A percentile compares a stretch with the other conserved stretches of the same genome.
Conservation (phyloP, 2,113 vertebrate genomes). For the Hippocampus zosterae region DNA sequence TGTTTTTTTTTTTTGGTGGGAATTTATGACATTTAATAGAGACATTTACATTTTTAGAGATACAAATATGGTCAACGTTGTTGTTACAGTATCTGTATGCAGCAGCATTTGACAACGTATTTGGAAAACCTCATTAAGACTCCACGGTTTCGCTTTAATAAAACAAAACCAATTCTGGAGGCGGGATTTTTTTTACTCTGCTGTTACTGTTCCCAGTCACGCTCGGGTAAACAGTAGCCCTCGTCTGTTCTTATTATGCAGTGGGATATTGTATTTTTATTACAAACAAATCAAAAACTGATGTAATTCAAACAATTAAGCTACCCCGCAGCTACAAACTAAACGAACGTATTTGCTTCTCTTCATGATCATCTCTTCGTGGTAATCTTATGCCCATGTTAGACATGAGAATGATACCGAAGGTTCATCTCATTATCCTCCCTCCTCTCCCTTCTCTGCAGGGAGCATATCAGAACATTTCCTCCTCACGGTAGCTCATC, state of each 20-base stretch:
- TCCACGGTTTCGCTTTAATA: not conserved
- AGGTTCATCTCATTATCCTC: constrained; percentile 33
- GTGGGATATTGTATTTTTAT: too few relatives aligned
- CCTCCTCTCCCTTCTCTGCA: constrained; percentile 56
- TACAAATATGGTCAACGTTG: too few relatives aligned
- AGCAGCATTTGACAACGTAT: not conserved
- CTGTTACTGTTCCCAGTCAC: not conserved
- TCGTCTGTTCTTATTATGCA: too few relatives aligned
- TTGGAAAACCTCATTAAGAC: not conserved
- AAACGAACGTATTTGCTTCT: not conserved
- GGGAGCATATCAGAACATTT: constrained; percentile 63
- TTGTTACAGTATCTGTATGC: too few relatives aligned
- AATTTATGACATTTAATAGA: not conserved
- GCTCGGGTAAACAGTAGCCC: not conserved
- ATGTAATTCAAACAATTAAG: not conserved
- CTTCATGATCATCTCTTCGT: not conserved
- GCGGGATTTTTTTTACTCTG: too few relatives aligned
- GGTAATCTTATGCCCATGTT: constrained; percentile 18
- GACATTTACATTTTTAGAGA: too few relatives aligned
- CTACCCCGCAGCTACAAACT: not conserved
- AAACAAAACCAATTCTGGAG: not conserved
- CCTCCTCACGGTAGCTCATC: constrained; percentile 58
- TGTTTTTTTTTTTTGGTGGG: not conserved
- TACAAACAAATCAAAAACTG: not conserved
- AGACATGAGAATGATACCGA: constrained; percentile 3